Base-by-base conservation (phyloP, 2,888 invertebrate species). In the Altica lythri region DNA sequence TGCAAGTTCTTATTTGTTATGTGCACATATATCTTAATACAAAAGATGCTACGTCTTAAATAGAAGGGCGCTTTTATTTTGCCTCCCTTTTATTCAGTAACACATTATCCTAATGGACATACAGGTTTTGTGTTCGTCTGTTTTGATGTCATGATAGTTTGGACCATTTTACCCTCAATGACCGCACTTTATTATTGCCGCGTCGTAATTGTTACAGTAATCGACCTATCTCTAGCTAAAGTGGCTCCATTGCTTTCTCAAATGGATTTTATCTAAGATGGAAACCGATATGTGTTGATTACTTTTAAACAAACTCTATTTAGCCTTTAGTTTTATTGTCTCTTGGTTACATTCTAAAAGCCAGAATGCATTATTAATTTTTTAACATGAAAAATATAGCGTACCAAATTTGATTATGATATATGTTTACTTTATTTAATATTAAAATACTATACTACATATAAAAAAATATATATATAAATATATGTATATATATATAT, bases 131-230 rank as follows among this genome's bases (percentile, higher is more conserved):
- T 45, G 51, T 54, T 53, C 55, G 57, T 60, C 59, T 63, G 64
- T 65, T 65, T 64, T 62, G 68, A 70, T 72, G 67, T 71, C 68
- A 68, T 67, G 72, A 71, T 72, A 72, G 69, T 65, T 60, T 66
- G 69, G 68, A 67, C 70, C 74, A 73, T 75, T 75, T 73, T 70
- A 37, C 66, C 68, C 67, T 64, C 70, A 70, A 73, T 74, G 73
- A 70, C 71, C 71, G 64, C 69, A 73, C 70, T 73, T 74, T 73
- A 72, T 72, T 71, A 71, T 68, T 66, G 58, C 55, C 68, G 64
- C 67, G 63, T 70, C 63, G 73, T 73, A 75, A 75, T 75, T 75
- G 72, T 72, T 61, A 59, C 69, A 65, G 72, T 73, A 74, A 74
- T 73, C 71, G 74, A 64, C 69, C 68, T 66, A 71, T 57, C 55